A percentile compares a stretch with the other conserved stretches of the same genome.
phyloP scores from a whole-genome alignment of 2,888 invertebrate species.

The Adineta ricciae region DNA sequence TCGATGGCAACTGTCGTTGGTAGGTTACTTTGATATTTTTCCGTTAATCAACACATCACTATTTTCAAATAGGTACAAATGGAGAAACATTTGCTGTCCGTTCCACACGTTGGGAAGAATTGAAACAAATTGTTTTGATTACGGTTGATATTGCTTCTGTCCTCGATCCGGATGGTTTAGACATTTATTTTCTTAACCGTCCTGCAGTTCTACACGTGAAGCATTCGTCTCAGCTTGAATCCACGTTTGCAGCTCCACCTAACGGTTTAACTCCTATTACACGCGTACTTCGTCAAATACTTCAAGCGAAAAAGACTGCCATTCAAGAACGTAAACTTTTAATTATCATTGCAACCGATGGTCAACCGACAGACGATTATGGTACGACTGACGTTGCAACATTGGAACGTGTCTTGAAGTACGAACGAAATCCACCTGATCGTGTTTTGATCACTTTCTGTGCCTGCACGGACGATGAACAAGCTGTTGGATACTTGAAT shows the following conservation, averaged over 20 bases:
- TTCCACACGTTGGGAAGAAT: slow-evolving; percentile 27
- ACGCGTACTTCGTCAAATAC: not conserved
- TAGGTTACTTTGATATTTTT: slow-evolving; percentile 7
- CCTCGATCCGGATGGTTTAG: slow-evolving; percentile 23
- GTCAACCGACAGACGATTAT: slow-evolving; percentile 27
- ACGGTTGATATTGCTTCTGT: slow-evolving; percentile 29
- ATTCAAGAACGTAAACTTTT: slow-evolving; percentile 26
- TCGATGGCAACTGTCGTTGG: slow-evolving; percentile 28
- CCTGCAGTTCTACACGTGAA: not conserved
- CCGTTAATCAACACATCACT: not conserved
- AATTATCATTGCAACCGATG: slow-evolving; percentile 32
- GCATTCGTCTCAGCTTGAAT: not conserved
- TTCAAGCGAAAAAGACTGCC: not conserved
- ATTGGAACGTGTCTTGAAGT: slow-evolving; percentile 25
- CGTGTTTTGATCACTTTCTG: not conserved
- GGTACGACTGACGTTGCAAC: slow-evolving; percentile 17
- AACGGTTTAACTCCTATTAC: slow-evolving; percentile 25
- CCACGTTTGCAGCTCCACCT: not conserved
- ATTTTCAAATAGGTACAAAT: not conserved
- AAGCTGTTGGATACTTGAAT: slow-evolving; percentile 26
- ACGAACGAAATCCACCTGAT: not conserved
- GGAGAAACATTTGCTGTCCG: not conserved
- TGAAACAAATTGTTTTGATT: slow-evolving; percentile 26
- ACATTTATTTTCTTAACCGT: slow-evolving; percentile 30
- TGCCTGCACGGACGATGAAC: slow-evolving; percentile 24